phyloP scores from a whole-genome alignment of 2,888 invertebrate species.

The Caenorhabditis wallacei region DNA sequence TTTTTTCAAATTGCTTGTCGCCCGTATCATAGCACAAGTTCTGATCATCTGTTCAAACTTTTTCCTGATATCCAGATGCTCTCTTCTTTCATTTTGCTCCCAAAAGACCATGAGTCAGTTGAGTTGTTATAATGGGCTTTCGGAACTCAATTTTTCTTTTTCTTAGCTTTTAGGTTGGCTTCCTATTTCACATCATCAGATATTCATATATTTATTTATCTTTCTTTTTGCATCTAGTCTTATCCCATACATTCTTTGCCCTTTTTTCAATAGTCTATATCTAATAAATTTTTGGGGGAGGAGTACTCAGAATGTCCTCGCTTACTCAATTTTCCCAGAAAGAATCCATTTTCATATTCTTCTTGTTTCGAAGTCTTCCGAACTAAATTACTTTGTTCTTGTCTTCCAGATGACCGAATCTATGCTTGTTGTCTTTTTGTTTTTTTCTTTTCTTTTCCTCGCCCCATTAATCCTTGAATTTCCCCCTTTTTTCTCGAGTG shows the following conservation, averaged over 20 bases:
- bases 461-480: slow-evolving; percentile 56
- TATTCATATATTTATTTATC: slow-evolving; percentile 40
- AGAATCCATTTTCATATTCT: not conserved
- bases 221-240: slow-evolving; percentile 5
- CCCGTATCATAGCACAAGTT: slow-evolving; percentile 44
- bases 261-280: slow-evolving; percentile 23
- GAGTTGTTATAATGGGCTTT: slow-evolving; percentile 7
- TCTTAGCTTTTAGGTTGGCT: not conserved
- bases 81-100: slow-evolving; percentile 1
- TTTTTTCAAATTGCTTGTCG: not conserved
- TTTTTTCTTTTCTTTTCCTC: slow-evolving; percentile 9
- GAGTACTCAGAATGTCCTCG: slow-evolving; percentile 11
- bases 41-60: slow-evolving; percentile 43
- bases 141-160: not conserved
- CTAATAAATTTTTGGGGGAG: not conserved
- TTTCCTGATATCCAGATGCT: slow-evolving; percentile 34
- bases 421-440: slow-evolving; percentile 19
- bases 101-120: slow-evolving; percentile 42
- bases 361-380: slow-evolving; percentile 2
- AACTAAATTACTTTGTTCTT: not conserved
- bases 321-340: slow-evolving; percentile 22
- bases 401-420: slow-evolving; percentile 48
- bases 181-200: slow-evolving; percentile 19
- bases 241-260: slow-evolving; percentile 36
- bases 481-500: slow-evolving; percentile 18